A percentile compares a stretch with the other conserved stretches of the same genome.
These are phyloP conservation scores for Spheniscus mendiculus DNA, from an alignment of 2,113 vertebrate genomes.

Conservation along the genomic window DNA sequence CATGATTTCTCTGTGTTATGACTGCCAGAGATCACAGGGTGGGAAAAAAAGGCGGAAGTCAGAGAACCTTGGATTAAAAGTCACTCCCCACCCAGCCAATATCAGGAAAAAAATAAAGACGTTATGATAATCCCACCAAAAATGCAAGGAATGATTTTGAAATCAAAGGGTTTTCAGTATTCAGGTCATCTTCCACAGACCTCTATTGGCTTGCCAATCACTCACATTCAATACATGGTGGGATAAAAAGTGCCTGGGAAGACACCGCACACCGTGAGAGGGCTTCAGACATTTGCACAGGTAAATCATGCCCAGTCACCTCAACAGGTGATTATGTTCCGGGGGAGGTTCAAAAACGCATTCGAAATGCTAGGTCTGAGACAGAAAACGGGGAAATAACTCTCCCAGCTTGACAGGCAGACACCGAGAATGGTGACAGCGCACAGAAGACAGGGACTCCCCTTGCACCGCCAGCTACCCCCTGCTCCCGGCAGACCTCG, in stretches of 20 bases:
- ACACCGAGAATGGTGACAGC: not conserved
- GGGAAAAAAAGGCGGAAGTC: not conserved
- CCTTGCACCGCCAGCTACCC: not conserved
- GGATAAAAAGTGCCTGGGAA: not conserved
- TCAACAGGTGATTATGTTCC: not conserved
- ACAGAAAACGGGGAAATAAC: not conserved
- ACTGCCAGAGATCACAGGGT: not conserved
- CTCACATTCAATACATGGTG: not conserved
- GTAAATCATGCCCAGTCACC: not conserved
- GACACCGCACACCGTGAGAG: not conserved
- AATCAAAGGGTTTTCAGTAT: not conserved
- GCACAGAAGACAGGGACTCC: not conserved
- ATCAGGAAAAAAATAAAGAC: not conserved
- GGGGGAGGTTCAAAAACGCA: not conserved
- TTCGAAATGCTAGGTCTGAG: not conserved
- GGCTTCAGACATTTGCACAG: not conserved
- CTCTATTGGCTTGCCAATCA: not conserved
- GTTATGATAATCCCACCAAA: constrained; percentile 3
- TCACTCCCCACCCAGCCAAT: not conserved
- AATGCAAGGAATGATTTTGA: not conserved
- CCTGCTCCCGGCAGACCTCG: not conserved
- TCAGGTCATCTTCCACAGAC: not conserved
- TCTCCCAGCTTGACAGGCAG: not conserved
- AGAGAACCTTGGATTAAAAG: not conserved
- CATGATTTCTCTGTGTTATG: not conserved